Base-by-base conservation (phyloP, 1,140 invertebrate species). In the Thaumetopoea pityocampa region DNA sequence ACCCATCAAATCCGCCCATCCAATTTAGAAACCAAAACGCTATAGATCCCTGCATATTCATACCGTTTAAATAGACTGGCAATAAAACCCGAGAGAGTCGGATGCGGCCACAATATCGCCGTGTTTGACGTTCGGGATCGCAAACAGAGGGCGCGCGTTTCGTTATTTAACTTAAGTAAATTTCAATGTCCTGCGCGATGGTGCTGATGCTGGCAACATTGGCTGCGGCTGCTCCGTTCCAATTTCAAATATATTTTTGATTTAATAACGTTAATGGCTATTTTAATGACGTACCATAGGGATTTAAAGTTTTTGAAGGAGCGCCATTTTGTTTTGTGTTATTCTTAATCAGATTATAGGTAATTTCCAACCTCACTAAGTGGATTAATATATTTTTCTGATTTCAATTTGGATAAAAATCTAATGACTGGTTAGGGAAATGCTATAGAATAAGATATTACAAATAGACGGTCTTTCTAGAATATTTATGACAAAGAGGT, bases 161-260 rank as follows among this genome's bases (percentile, higher is more conserved):
- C 71, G 76, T 77, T 80, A 80, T 82, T 77, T 76, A 77, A 76
- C 73, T 77, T 80, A 83, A 83, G 79, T 83, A 83, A 80, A 83
- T 83, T 83, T 77, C 72, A 67, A 74, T 83, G 79, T 83, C 71
- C 66, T n/a, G n/a, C n/a, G n/a, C n/a, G n/a, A n/a, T n/a, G n/a
- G n/a, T n/a, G n/a, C n/a, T n/a, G n/a, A n/a, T n/a, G n/a, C n/a
- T n/a, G n/a, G 52, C 60, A 41, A 19, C 51, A 44, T 51, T 53
- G 52, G 58, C 63, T 67, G 57, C 65, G 30, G 37, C 19, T n/a
- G n/a, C n/a, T n/a, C 28, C 32, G 35, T 45, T 43, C 37, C 50
- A 41, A 41, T 51, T 53, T 49, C 50, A 50, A 52, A 35, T 23
- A 35, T 15, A 35, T 47, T 45, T 40, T 46, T 26, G 48, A 44